phyloP scores from a whole-genome alignment of 1,140 invertebrate genomes.

The Ostrea edulis region DNA sequence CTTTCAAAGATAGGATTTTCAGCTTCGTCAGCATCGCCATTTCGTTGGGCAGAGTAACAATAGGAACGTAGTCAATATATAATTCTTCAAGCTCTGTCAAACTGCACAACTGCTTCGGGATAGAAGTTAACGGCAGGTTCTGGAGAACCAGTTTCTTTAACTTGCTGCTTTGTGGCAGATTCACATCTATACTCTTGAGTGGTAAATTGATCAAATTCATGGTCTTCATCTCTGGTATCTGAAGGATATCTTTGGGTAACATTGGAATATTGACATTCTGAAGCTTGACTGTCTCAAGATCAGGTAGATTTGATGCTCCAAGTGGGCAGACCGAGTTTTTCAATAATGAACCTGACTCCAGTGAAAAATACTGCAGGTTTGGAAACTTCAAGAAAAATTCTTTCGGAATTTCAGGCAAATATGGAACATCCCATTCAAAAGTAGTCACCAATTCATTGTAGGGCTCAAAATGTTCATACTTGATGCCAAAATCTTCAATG shows the following conservation, averaged over 20 bases:
- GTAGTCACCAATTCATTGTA: slow-evolving; percentile 68
- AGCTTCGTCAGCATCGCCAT: slow-evolving; percentile 64
- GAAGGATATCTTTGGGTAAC: slow-evolving; percentile 67
- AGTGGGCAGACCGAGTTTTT: slow-evolving; percentile 52
- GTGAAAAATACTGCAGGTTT: slow-evolving; percentile 65
- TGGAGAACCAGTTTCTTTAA: slow-evolving; percentile 60
- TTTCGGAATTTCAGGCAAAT: slow-evolving; percentile 40
- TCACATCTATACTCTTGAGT: slow-evolving; percentile 58
- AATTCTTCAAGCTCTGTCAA: slow-evolving; percentile 61
- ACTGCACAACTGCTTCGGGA: slow-evolving; percentile 63
- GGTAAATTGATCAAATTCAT: slow-evolving; percentile 54
- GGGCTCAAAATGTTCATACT: slow-evolving; percentile 60
- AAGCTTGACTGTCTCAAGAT: slow-evolving; percentile 60
- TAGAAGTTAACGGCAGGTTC: slow-evolving; percentile 57
- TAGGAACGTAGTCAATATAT: slow-evolving; percentile 66
- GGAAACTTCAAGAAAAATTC: slow-evolving; percentile 68
- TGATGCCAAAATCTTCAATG: neutral
- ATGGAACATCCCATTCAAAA: slow-evolving; percentile 54
- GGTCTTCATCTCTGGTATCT: slow-evolving; percentile 50
- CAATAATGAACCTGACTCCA: slow-evolving; percentile 48
- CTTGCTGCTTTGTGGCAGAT: slow-evolving; percentile 54
- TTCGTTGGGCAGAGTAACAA: slow-evolving; percentile 64
- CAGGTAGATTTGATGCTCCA: slow-evolving; percentile 61
- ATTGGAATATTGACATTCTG: slow-evolving; percentile 58
- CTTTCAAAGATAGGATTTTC: slow-evolving; percentile 64